Conservation (phyloP, 2,113 vertebrate genomes). For the Chlamydotis undulata region DNA sequence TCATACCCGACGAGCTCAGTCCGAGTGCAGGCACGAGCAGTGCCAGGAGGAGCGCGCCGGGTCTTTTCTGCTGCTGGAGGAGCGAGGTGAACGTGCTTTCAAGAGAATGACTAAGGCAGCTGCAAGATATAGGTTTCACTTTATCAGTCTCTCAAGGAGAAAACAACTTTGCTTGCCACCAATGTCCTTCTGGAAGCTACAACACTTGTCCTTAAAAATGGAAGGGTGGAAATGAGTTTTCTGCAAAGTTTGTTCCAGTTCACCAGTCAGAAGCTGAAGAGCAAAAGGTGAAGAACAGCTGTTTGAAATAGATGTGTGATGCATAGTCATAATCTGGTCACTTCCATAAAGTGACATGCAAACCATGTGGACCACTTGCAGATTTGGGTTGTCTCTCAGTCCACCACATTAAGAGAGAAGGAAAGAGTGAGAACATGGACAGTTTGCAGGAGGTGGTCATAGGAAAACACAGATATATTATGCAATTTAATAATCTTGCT, state of each 20-base stretch:
- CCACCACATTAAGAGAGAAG: background rate
- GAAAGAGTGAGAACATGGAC: background rate
- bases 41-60: background rate
- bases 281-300: background rate
- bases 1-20: background rate
- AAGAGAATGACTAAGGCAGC: constrained; percentile 15
- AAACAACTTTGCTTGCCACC: background rate
- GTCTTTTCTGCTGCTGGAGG: background rate
- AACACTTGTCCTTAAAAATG: background rate
- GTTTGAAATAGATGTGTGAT: background rate
- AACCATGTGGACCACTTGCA: background rate
- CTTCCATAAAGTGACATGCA: background rate
- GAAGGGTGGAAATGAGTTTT: background rate
- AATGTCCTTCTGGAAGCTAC: background rate
- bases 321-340: background rate
- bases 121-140: constrained; percentile 13
- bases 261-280: background rate
- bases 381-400: background rate
- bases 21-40: background rate
- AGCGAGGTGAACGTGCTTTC: background rate
- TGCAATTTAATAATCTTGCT: background rate
- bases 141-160: background rate
- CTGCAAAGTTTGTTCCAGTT: background rate
- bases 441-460: background rate
- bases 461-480: background rate